phyloP scores from a whole-genome alignment of 2,113 vertebrate genomes.

The Scatophagus argus region DNA sequence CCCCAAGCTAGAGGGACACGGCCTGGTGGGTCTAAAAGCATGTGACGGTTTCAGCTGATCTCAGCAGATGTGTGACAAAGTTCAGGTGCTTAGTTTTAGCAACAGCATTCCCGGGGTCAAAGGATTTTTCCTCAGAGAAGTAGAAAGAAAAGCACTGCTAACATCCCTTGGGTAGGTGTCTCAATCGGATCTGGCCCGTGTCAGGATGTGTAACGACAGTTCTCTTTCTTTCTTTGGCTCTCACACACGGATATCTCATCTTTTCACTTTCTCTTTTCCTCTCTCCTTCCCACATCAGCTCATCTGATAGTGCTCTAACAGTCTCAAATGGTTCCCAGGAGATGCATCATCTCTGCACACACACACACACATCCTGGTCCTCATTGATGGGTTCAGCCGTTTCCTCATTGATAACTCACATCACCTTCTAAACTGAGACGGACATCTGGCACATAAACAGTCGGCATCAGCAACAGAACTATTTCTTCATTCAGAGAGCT shows the following conservation, averaged over 20 bases:
- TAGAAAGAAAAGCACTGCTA: constrained; percentile 54
- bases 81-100: constrained; percentile 56
- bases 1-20: constrained; percentile 5
- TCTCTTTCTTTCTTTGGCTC: constrained; percentile 55
- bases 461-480: constrained; percentile 18
- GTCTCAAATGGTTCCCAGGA: constrained; percentile 75
- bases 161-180: constrained; percentile 66
- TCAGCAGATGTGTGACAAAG: constrained; percentile 47
- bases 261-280: constrained; percentile 47
- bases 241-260: constrained; percentile 24
- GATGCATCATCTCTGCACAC: constrained; percentile 61
- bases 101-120: constrained; percentile 39
- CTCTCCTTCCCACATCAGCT: constrained; percentile 54
- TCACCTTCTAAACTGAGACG: constrained; percentile 37
- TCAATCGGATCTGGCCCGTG: constrained; percentile 66
- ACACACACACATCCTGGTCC: constrained; percentile 41
- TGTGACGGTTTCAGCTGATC: constrained; percentile 43
- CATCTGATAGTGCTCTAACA: constrained; percentile 75
- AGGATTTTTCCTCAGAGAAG: constrained; percentile 39
- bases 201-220: constrained; percentile 71
- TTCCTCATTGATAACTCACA: constrained; percentile 53
- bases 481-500: constrained; percentile 32
- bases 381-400: constrained; percentile 46
- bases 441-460: constrained; percentile 59
- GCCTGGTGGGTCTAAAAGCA: constrained; percentile 9